phyloP scores from a whole-genome alignment of 2,888 invertebrate species.

The Phortica okadai region DNA sequence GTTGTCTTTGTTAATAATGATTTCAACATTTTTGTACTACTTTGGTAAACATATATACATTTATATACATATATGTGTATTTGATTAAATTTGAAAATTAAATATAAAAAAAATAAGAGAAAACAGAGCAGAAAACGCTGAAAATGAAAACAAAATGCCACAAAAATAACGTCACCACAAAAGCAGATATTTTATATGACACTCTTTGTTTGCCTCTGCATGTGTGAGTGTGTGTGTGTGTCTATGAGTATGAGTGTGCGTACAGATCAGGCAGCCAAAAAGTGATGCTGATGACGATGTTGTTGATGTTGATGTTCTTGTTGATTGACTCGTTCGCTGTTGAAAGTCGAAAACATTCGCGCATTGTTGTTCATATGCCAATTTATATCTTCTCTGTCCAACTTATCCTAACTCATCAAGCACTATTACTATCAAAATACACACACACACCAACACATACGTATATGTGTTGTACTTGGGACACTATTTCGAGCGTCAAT shows the following conservation, averaged over 20 bases:
- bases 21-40: conserved; percentile 7
- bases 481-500: too few species aligned
- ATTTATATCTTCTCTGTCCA: background rate
- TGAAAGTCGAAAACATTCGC: background rate
- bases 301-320: background rate
- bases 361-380: background rate
- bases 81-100: background rate
- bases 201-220: background rate
- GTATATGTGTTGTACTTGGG: too few species aligned
- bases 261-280: background rate
- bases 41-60: background rate
- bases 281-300: background rate
- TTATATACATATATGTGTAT: background rate
- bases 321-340: background rate
- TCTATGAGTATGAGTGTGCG: background rate
- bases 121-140: background rate
- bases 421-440: background rate
- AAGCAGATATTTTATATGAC: background rate
- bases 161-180: conserved; percentile 20
- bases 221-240: background rate
- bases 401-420: background rate
- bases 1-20: conserved; percentile 16
- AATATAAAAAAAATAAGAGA: background rate
- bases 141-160: conserved; percentile 27
- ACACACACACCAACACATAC: background rate